These are phyloP conservation scores for Scartelaos histophorus DNA, from an alignment of 2,113 vertebrate species.

Conservation along the genomic window DNA sequence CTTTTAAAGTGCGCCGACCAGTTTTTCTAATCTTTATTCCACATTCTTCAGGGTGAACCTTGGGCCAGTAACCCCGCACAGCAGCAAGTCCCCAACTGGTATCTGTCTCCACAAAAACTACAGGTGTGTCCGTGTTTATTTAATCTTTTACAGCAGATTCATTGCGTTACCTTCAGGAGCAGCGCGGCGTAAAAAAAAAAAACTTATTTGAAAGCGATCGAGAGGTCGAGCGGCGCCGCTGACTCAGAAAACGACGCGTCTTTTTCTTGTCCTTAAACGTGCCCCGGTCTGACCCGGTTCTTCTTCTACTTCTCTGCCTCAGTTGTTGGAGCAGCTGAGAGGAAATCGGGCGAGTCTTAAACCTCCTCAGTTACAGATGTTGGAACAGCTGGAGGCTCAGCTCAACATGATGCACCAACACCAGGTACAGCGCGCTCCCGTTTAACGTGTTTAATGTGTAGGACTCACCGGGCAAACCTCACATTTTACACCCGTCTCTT, in stretches of 20 bases:
- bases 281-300: neutral
- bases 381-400: conserved; percentile 98
- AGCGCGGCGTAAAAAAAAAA: too few relatives aligned
- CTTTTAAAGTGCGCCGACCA: neutral
- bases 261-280: too few relatives aligned
- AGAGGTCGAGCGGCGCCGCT: too few relatives aligned
- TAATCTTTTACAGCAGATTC: neutral
- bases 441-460: neutral
- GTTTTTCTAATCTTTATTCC: neutral
- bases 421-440: conserved; percentile 56
- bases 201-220: too few relatives aligned
- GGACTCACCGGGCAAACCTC: too few relatives aligned
- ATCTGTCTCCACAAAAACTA: conserved; percentile 94
- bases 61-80: conserved; percentile 91
- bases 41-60: conserved; percentile 82
- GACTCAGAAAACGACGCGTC: too few relatives aligned
- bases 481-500: too few relatives aligned
- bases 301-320: conserved; percentile 20
- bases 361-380: conserved; percentile 92
- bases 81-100: conserved; percentile 92
- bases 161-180: neutral
- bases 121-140: conserved; percentile 77
- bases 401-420: conserved; percentile 92
- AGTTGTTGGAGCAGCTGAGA: conserved; percentile 96
- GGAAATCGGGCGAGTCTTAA: conserved; percentile 92